Percentiles rank a stretch among this genome's conserved stretches.
phyloP scores from a whole-genome alignment of 2,888 invertebrate species.

The Dasysyrphus albostriatus region DNA sequence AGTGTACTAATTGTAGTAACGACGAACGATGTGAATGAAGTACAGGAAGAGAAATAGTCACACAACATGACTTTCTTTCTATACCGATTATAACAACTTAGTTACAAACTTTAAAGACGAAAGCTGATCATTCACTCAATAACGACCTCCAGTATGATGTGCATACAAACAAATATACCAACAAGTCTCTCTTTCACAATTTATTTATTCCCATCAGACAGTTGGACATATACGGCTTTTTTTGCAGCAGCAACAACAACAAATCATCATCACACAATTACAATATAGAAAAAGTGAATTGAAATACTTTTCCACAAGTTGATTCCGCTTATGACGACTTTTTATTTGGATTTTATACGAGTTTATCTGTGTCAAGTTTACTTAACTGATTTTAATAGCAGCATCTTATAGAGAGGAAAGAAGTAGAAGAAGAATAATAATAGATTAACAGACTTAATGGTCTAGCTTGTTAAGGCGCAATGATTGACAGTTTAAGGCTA shows the following conservation, averaged over 20 bases:
- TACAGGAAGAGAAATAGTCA: constrained; percentile 52
- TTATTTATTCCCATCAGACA: constrained; percentile 55
- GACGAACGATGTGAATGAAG: constrained; percentile 57
- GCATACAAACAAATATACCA: not conserved
- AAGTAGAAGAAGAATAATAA: constrained; percentile 1
- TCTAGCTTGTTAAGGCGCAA: constrained; percentile 2
- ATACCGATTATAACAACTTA: constrained; percentile 6
- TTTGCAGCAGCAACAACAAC: not conserved
- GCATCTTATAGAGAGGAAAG: not conserved
- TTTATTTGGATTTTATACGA: constrained; percentile 13
- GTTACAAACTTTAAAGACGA: constrained; percentile 6
- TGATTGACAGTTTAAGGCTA: constrained; percentile 31
- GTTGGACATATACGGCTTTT: constrained; percentile 17
- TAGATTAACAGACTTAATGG: constrained; percentile 29
- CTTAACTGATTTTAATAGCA: constrained; percentile 45
- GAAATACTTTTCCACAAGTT: constrained; percentile 22
- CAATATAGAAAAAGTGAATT: constrained; percentile 40
- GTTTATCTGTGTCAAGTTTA: constrained; percentile 65
- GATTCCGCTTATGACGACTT: constrained; percentile 18
- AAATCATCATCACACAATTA: constrained; percentile 10
- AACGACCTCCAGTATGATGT: constrained; percentile 19
- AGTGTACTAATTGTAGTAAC: constrained; percentile 9
- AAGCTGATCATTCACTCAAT: constrained; percentile 33
- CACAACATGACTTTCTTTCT: constrained; percentile 66
- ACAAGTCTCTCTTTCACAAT: constrained; percentile 48